Evolutionary conservation across 2,797 vertebrate species (phyloP).

Genomic region (Lepidocolaptes lacrymiger): DNA sequence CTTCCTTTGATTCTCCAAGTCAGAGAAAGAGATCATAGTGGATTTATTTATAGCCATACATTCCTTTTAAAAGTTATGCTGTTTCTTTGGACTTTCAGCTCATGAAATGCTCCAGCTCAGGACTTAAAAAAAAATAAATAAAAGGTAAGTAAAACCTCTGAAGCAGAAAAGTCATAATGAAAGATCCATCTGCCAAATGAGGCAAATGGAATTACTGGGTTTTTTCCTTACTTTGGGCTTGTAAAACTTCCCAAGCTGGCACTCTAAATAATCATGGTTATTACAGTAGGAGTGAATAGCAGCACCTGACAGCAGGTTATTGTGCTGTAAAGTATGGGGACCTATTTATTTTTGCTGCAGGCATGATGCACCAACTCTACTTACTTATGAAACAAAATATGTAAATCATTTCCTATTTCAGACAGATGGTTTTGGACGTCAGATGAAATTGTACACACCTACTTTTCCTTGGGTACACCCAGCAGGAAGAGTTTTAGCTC

Average conservation of each 20-base stretch:
- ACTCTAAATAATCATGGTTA: neutral
- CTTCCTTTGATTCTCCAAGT: neutral
- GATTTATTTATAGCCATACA: neutral
- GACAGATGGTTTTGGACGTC: neutral
- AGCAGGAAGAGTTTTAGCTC: neutral
- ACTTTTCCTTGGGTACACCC: neutral
- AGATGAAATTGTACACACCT: neutral
- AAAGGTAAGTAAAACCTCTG: neutral
- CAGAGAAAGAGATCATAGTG: neutral
- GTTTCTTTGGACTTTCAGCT: neutral
- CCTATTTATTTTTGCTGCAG: neutral
- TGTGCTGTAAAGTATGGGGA: neutral
- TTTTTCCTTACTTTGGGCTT: neutral
- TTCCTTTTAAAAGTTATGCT: neutral
- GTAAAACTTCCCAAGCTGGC: neutral
- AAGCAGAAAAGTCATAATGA: neutral
- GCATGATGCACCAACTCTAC: neutral
- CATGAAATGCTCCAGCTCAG: neutral
- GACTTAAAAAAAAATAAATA: neutral
- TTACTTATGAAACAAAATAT: neutral
- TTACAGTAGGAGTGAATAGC: neutral
- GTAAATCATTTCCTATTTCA: neutral
- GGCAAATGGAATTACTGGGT: accelerated
- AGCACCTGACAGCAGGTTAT: neutral
- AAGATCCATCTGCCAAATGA: neutral